Evolutionary conservation across 2,888 invertebrate species (phyloP), one percentile per base, ranked within the genome.

Genomic region (Syrphus vitripennis): DNA sequence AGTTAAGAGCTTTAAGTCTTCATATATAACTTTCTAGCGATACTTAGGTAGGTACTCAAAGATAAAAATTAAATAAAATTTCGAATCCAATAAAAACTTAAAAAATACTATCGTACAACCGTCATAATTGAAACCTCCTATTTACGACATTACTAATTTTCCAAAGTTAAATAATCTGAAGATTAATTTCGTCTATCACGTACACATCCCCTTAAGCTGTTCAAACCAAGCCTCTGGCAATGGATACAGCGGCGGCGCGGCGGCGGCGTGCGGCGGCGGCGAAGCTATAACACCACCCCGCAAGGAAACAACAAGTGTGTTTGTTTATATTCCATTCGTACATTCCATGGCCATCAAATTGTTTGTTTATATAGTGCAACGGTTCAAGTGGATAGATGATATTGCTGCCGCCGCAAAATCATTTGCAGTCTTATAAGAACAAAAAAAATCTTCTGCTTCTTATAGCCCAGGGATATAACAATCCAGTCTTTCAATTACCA

Each of bases 361-460:
- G 82, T 82, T 86, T 86, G 86, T 86, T 86, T 86, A 86, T 86
- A 86, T 86, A 86, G 86, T 86, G 86, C 77, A 86, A 82, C 82
- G 86, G 86, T 86, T 86, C 86, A 86, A 86, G 86, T 86, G 86
- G 86, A 86, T 86, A 82, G 82, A 86, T 86, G 86, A 86, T 86
- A 86, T 78, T 45, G 86, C 77, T 40, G 50, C 67, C 69, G 86
- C 72, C 50, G 65, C 65, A 65, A 19, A 72, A 37, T 74, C 69
- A 69, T 72, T 61, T 76, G 71, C 67, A 72, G 72, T 80, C 69
- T 45, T 21, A 19, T 57, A 76, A 81, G 63, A 86, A 70, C 77
- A 63, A 74, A 55, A 69, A 61, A 31, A 19, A 16, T 14, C 42
- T 31, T 63, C 34, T 24, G 14, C 7, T 19, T 26, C 12, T 34